Base-by-base conservation (phyloP, 2,797 vertebrate species). In the Sebastes kiyomatsui region DNA sequence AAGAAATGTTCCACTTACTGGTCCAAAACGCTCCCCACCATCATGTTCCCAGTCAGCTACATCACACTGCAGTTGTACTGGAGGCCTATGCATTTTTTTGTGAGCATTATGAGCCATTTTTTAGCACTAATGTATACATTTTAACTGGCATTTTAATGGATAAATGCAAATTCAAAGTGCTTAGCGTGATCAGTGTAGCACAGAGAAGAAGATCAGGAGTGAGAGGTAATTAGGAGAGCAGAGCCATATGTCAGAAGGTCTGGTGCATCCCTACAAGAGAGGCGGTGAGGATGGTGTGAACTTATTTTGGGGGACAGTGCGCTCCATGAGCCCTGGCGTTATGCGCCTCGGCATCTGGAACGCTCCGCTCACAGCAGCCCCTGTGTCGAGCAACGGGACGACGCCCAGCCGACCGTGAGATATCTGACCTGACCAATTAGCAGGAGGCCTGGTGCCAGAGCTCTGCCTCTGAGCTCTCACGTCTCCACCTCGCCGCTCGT, bases 361-460 rank as follows among this genome's bases (percentile, higher is more conserved):
- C 67, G 85, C 88, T 88, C 83, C 33, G 71, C 86, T 88, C 89
- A 85, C 90, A 89, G 90, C 93, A 89, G 93, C 91, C 82, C 75
- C 70, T 70, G 87, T 81, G 90, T 89, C 59, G 79, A 87, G 88
- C 92, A 60, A 88, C 88, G 92, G 92, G 95, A 92, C 88, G 61
- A 90, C 83, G 90, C 87, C 91, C 92, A 84, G 88, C 90, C 94
- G 59, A 94, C 93, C 93, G 89, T 95, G 89, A 96, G 94, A 93
- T 94, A 96, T 96, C 92, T 93, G 93, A 96, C 94, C 94, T 95
- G 96, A 96, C 95, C 95, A 96, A 96, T 96, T 96, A 96, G 95
- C 93, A 93, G 92, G 94, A 94, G 94, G 92, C 90, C 90, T 77
- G 79, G 86, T 91, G 93, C 94, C 95, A 95, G 87, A 83, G 90